Evolutionary conservation across 2,888 invertebrate species (phyloP), one percentile per base, ranked within the genome.

Genomic region (Lasioglossum oenotherae): DNA sequence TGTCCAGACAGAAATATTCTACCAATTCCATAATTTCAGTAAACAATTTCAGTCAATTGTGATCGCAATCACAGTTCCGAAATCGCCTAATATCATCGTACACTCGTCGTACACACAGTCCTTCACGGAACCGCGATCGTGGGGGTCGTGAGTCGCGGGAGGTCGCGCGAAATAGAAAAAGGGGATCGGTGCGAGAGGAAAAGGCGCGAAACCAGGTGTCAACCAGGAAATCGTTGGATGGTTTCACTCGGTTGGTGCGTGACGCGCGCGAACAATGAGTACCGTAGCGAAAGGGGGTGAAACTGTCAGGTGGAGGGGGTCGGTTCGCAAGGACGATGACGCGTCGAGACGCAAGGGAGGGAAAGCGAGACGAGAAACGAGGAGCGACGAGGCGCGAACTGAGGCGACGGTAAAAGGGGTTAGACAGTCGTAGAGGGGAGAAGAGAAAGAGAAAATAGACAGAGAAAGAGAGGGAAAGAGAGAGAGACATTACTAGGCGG

Each of bases 201-300:
- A 84, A 73, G 74, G 88, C 90, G 91, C 88, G 91, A 90, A 92
- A 92, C 92, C 93, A 93, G 92, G 94, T 93, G 93, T 82, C 90
- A 91, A 89, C 89, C 90, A 92, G 92, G 91, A 93, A 94, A 94
- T 93, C 93, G 92, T 93, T 92, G 91, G 91, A 92, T 86, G 91
- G 91, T 93, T 94, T 94, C 92, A 83, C 92, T 92, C 91, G 89
- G 92, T 78, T 90, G 91, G 92, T 92, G 94, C 93, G 93, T 93
- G 94, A 94, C 94, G 92, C 93, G 93, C 93, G 92, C 93, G 91
- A 92, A 93, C 92, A 93, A 94, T 93, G 94, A 92, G 91, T 84
- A 71, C 76, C 88, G 88, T 85, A 88, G 87, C 82, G 78, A 91
- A 89, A 88, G 88, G 87, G 86, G 87, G 87, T 81, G 89, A 84